Evolutionary conservation across 2,888 invertebrate species (phyloP).

Genomic region (Siphonodentalium dalli): DNA sequence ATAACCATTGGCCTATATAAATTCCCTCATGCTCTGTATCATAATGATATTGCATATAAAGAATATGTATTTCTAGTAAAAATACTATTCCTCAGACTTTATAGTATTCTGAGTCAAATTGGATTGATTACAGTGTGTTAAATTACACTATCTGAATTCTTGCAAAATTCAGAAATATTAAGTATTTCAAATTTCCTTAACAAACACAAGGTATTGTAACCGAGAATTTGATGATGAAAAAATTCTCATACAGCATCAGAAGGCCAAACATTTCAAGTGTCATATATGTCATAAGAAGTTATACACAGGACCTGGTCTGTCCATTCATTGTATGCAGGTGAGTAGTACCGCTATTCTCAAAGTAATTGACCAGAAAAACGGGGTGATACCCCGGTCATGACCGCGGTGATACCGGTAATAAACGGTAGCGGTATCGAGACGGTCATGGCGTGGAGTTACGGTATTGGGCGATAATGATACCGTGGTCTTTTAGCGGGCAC

Average conservation of each 20-base stretch:
- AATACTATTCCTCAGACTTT: no score
- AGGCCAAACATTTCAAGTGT: conserved; percentile 99
- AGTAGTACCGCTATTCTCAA: conserved; percentile 33
- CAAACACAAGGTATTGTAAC: conserved; percentile 90
- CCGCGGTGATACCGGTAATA: no score
- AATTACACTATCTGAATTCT: not conserved
- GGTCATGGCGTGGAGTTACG: no score
- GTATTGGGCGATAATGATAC: no score
- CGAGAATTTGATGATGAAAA: conserved; percentile 99
- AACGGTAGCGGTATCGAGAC: no score
- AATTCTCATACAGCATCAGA: conserved; percentile 98
- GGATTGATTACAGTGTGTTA: not conserved
- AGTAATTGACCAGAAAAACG: no score
- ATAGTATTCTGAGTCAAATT: not conserved
- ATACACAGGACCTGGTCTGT: conserved; percentile 96
- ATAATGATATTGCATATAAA: no score
- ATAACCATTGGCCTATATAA: no score
- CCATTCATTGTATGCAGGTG: conserved; percentile 99
- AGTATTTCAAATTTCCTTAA: conserved; percentile 36
- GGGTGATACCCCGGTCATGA: no score
- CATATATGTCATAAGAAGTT: conserved; percentile 99
- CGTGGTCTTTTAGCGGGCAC: no score
- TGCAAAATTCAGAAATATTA: not conserved
- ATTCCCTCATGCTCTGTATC: no score
- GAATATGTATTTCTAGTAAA: no score